Evolutionary conservation across 2,797 vertebrate genomes (phyloP).

Genomic region (Sebastes baramenuke): DNA sequence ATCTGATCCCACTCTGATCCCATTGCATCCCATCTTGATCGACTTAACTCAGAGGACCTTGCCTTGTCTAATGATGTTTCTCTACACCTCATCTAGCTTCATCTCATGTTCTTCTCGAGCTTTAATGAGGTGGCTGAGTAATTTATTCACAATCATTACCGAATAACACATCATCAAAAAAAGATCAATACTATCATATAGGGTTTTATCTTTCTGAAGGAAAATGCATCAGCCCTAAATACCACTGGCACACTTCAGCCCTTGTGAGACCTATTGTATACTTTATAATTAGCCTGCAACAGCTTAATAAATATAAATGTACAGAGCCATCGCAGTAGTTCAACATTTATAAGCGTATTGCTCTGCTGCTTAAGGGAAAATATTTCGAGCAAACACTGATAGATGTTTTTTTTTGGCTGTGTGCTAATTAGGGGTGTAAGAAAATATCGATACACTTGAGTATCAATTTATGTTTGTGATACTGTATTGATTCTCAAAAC

Average conservation of each 20-base stretch:
- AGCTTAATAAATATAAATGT: not conserved
- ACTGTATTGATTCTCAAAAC: no score
- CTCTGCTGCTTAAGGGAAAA: not conserved
- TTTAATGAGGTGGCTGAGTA: not conserved
- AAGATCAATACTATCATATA: not conserved
- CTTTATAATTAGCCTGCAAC: not conserved
- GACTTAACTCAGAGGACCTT: not conserved
- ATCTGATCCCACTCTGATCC: conserved; percentile 4
- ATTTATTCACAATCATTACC: not conserved
- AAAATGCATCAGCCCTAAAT: not conserved
- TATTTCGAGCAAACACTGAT: not conserved
- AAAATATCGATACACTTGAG: no score
- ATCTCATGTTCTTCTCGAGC: not conserved
- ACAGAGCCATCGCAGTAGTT: not conserved
- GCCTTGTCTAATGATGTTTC: not conserved
- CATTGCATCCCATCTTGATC: not conserved
- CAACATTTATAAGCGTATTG: not conserved
- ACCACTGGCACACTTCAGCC: not conserved
- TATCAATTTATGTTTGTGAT: not conserved
- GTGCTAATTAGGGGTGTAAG: no score
- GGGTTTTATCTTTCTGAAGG: not conserved
- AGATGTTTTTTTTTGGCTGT: not conserved
- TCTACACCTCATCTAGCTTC: not conserved
- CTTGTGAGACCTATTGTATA: not conserved
- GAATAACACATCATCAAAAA: not conserved